Percentiles rank a stretch among this genome's conserved stretches.
Evolutionary conservation across 2,113 vertebrate species (phyloP).

Genomic region (Petrocephalus zakoni): DNA sequence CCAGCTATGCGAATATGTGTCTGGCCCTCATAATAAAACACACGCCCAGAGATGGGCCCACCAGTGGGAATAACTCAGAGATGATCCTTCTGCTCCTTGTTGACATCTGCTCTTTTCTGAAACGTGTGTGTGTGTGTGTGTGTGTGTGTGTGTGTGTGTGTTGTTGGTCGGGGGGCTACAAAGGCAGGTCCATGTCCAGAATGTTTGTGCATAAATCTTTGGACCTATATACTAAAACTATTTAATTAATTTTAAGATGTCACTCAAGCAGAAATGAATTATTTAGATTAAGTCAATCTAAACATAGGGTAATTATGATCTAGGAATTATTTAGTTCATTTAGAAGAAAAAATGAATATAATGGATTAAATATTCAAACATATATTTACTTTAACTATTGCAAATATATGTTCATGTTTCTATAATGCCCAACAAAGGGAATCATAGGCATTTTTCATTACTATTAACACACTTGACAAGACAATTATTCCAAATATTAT

Average conservation of each 20-base stretch:
- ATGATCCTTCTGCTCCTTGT: not conserved
- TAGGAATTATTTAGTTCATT: not conserved
- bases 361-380: not conserved
- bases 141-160: not conserved
- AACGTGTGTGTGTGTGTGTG: not conserved
- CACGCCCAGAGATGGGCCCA: not conserved
- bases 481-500: too few species aligned
- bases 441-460: too few species aligned
- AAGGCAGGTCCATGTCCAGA: not conserved
- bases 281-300: not conserved
- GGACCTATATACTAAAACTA: not conserved
- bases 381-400: not conserved
- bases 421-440: not conserved
- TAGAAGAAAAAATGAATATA: not conserved
- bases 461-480: too few species aligned
- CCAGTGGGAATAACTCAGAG: slow-evolving; percentile 4
- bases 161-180: too few species aligned
- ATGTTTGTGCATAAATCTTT: not conserved
- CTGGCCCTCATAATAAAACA: slow-evolving; percentile 43
- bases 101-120: not conserved
- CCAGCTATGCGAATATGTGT: slow-evolving; percentile 53
- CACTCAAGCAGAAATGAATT: not conserved
- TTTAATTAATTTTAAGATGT: not conserved
- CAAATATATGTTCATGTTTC: not conserved
- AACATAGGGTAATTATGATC: not conserved